Percentiles rank a stretch among this genome's conserved stretches.
phyloP scores from a whole-genome alignment of 2,888 invertebrate genomes.

The Dermolepida albohirtum region DNA sequence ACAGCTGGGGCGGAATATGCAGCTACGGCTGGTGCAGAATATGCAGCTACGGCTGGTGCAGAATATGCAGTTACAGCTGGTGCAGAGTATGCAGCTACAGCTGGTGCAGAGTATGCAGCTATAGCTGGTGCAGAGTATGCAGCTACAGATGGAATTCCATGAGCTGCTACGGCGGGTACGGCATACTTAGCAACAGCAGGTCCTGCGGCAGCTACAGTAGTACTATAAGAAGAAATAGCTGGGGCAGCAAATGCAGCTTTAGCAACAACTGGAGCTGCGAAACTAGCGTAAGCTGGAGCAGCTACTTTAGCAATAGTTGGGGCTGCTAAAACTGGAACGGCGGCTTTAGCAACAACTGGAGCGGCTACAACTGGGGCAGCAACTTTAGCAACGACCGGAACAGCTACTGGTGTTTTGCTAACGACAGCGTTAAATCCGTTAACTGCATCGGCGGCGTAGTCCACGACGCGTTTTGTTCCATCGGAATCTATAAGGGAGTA shows the following conservation, averaged over 20 bases:
- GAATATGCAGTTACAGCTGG: slow-evolving; percentile 58
- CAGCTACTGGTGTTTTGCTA: slow-evolving; percentile 66
- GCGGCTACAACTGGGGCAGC: slow-evolving; percentile 52
- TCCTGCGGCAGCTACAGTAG: slow-evolving; percentile 40
- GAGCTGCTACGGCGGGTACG: slow-evolving; percentile 44
- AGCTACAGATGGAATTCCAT: slow-evolving; percentile 11
- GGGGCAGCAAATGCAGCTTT: slow-evolving; percentile 49
- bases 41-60: slow-evolving; percentile 19
- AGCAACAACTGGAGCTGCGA: slow-evolving; percentile 60
- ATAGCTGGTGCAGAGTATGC: slow-evolving; percentile 58
- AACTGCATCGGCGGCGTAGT: slow-evolving; percentile 69
- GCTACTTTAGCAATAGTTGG: slow-evolving; percentile 44
- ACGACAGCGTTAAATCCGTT: slow-evolving; percentile 71
- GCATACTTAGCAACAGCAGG: slow-evolving; percentile 44
- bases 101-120: slow-evolving; percentile 55
- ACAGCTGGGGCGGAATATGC: slow-evolving; percentile 52
- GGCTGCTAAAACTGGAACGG: slow-evolving; percentile 33
- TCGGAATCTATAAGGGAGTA: slow-evolving; percentile 71
- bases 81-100: not conserved
- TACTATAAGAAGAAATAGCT: slow-evolving; percentile 57
- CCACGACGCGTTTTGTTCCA: slow-evolving; percentile 74
- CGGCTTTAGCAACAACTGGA: slow-evolving; percentile 57
- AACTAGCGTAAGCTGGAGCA: slow-evolving; percentile 44
- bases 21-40: slow-evolving; percentile 52
- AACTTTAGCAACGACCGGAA: slow-evolving; percentile 59